Evolutionary conservation across 2,888 invertebrate genomes (phyloP), one percentile per base, ranked within the genome.

Genomic region (Lepeophtheirus nordmannii): DNA sequence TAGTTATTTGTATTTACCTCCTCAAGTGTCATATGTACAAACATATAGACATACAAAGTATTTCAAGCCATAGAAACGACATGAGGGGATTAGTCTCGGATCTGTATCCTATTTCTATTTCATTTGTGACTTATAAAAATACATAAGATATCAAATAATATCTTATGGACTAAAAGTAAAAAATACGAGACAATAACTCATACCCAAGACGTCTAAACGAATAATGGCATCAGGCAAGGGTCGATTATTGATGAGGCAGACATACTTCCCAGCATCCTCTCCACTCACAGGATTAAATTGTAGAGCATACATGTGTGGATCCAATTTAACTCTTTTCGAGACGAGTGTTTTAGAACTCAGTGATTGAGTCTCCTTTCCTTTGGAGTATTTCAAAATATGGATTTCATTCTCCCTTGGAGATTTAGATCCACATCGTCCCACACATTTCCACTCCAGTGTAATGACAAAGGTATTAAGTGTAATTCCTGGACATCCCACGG

Each of bases 391-490:
- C 40, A 62, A 23, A 1, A 62, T 10, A n/a, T 20, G 39, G 2
- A 40, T 20, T 20, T 20, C 41, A 20, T 38, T 39, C 39, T 62
- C 17, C 30, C 40, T 40, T 23, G 60, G 10, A 10, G 37, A 62
- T n/a, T 62, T 40, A 39, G 40, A 20, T 14, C 62, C 62, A 62
- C 62, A 62, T 39, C 17, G 22, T n/a, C 62, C 62, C 5, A 17
- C 17, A 20, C 62, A 62, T 38, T 20, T 17, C 62, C 62, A 62
- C 17, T 62, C 62, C 14, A 62, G 20, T 8, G 39, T 39, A 40
- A 62, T 46, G 40, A 62, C 62, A 7, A 62, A 62, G 17, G 62
- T 62, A 17, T 62, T 62, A 11, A 20, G 38, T n/a, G 62, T 62
- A 20, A 62, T 62, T 11, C 62, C 62, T 22, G 62, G 62, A 40